Conservation (phyloP, 2,888 invertebrate species). For the Parascotia fuliginaria region DNA sequence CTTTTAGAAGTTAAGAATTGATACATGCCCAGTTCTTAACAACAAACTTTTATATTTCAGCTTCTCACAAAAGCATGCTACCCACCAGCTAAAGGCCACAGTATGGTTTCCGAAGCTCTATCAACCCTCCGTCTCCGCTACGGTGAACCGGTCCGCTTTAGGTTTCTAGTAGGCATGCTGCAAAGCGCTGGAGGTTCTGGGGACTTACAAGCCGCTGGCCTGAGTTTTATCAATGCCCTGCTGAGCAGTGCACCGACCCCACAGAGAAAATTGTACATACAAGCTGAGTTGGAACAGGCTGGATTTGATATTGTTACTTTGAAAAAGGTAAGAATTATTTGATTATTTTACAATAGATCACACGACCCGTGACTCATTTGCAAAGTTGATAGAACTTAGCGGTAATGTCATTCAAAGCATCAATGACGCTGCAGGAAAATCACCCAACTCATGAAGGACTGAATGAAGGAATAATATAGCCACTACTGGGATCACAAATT, state of each 20-base stretch:
- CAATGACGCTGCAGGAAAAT: too few relatives aligned
- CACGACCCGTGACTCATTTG: too few relatives aligned
- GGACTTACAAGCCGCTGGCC: slow-evolving; percentile 91
- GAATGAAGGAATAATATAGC: too few relatives aligned
- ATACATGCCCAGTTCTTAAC: neutral
- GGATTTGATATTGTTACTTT: slow-evolving; percentile 89
- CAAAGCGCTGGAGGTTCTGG: slow-evolving; percentile 91
- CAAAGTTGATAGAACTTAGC: too few relatives aligned
- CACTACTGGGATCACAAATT: too few relatives aligned
- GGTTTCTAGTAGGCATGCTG: slow-evolving; percentile 95
- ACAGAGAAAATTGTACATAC: slow-evolving; percentile 93
- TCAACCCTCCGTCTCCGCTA: slow-evolving; percentile 94
- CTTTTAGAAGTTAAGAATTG: too few relatives aligned
- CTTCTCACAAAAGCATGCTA: slow-evolving; percentile 94
- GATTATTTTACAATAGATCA: too few relatives aligned
- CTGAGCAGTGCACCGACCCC: slow-evolving; percentile 90
- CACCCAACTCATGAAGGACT: too few relatives aligned
- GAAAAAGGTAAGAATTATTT: slow-evolving; percentile 79
- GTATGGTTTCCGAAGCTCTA: slow-evolving; percentile 95
- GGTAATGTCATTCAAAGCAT: too few relatives aligned
- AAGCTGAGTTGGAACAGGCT: slow-evolving; percentile 93
- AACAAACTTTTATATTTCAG: slow-evolving; percentile 82
- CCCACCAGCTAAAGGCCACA: slow-evolving; percentile 90
- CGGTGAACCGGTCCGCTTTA: slow-evolving; percentile 96
- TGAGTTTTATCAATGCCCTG: slow-evolving; percentile 94